Percentiles rank a stretch among this genome's conserved stretches.
phyloP scores from a whole-genome alignment of 2,888 invertebrate genomes.

The Sycophila texana region DNA sequence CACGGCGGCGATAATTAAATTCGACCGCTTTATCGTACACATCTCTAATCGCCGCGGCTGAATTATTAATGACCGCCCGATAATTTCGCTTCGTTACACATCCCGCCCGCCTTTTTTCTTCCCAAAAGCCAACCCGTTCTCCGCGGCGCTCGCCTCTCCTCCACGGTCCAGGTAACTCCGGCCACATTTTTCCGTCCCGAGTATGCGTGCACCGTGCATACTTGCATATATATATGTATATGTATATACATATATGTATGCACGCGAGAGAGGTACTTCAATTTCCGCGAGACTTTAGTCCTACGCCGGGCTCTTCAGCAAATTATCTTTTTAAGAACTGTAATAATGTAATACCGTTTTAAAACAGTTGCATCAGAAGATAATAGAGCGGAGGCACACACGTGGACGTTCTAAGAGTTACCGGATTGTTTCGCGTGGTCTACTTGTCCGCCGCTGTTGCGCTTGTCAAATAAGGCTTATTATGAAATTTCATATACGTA shows the following conservation, averaged over 20 bases:
- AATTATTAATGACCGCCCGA: constrained; percentile 21
- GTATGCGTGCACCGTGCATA: background rate
- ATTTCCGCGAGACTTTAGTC: constrained; percentile 9
- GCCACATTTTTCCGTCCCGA: background rate
- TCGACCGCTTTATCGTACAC: constrained; percentile 33
- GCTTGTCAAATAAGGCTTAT: constrained; percentile 2
- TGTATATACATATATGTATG: background rate
- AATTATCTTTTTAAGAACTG: constrained; percentile 39
- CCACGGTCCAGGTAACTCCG: constrained; percentile 23
- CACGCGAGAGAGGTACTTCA: background rate
- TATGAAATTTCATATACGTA: constrained; percentile 1
- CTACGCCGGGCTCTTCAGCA: background rate
- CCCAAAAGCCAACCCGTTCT: background rate
- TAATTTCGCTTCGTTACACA: background rate
- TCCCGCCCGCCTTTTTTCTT: background rate
- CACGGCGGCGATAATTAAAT: constrained; percentile 29
- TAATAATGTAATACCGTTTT: constrained; percentile 40
- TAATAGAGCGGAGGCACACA: constrained; percentile 4
- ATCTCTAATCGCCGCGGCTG: constrained; percentile 8
- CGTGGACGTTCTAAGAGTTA: background rate
- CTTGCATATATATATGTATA: background rate
- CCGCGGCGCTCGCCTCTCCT: constrained; percentile 9
- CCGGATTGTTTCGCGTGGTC: constrained; percentile 22
- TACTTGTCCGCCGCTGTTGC: background rate
- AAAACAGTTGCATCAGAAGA: constrained; percentile 24